A percentile compares a stretch with the other conserved stretches of the same genome.
Conservation (phyloP, 2,113 vertebrate species). For the Hippocampus abdominalis region DNA sequence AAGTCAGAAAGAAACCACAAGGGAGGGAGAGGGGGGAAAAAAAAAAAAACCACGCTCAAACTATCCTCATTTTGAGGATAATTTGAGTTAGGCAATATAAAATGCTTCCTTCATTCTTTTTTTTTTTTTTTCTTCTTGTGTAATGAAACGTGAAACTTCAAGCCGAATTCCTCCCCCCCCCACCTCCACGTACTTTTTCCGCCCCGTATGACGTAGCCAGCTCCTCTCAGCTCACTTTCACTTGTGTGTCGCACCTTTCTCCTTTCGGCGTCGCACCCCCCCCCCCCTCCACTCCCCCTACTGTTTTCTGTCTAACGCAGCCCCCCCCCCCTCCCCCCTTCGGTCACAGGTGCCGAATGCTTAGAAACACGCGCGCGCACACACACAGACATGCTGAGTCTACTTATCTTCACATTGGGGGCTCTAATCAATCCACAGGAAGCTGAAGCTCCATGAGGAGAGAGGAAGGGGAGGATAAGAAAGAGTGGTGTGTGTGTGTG, state of each 20-base stretch:
- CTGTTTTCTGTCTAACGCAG: slow-evolving; percentile 60
- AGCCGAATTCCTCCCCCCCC: neutral
- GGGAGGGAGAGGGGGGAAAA: no score
- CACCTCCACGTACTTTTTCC: no score
- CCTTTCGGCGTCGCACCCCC: slow-evolving; percentile 21
- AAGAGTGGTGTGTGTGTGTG: slow-evolving; percentile 35
- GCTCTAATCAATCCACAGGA: slow-evolving; percentile 84
- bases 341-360: slow-evolving; percentile 80
- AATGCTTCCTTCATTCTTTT: no score
- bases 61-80: no score
- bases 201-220: neutral
- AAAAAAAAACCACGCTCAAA: no score
- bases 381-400: slow-evolving; percentile 41
- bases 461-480: slow-evolving; percentile 4
- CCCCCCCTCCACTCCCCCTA: slow-evolving; percentile 47
- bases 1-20: no score
- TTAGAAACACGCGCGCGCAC: slow-evolving; percentile 16
- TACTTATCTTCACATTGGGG: slow-evolving; percentile 87
- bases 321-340: slow-evolving; percentile 49
- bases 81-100: no score
- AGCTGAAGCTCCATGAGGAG: slow-evolving; percentile 64
- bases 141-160: no score
- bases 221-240: neutral
- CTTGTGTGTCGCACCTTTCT: slow-evolving; percentile 12
- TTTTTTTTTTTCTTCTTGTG: no score